Base-by-base conservation (phyloP, 1,140 invertebrate genomes). In the Temnothorax curvispinosus region DNA sequence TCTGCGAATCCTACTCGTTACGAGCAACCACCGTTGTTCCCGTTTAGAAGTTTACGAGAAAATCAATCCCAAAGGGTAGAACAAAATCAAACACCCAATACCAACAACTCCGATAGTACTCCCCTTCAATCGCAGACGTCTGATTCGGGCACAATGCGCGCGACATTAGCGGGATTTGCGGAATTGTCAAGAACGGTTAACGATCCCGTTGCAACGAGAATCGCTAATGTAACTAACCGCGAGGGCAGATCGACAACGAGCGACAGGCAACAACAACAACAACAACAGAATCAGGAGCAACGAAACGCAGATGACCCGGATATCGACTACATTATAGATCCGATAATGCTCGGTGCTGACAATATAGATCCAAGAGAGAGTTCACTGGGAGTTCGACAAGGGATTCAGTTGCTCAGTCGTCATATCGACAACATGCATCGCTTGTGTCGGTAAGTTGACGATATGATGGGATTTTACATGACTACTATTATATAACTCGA, bases 371-470 rank as follows among this genome's bases (percentile, higher is more conserved):
- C 54, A n/a, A 74, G 67, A 60, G 80, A 84, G 7, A 60, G 84
- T 80, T 85, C 84, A 13, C 2, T 87, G 13, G 80, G 80, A 58
- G 69, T 89, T 56, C 74, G 76, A n/a, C 90, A 92, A 67, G 91
- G 92, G 6, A 93, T 95, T 67, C 92, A 93, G 69, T 88, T 95
- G 21, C 92, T 96, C 44, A 94, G 93, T 84, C 91, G 93, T 64
- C 93, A 95, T 41, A 95, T 95, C 52, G 93, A 94, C 58, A 95
- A 95, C 80, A 94, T 96, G 93, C 93, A 95, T 69, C 92, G 94
- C 27, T 91, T 95, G 11, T 95, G 95, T 47, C 92, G 94, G 94
- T 94, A 82, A 90, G 91, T 88, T 85, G 18, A 85, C n/a, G 11
- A 77, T 41, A 35, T 11, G 2, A 85, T 13, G 2, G 2, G 1